Conservation (phyloP, 2,797 vertebrate genomes). For the Coluber constrictor region DNA sequence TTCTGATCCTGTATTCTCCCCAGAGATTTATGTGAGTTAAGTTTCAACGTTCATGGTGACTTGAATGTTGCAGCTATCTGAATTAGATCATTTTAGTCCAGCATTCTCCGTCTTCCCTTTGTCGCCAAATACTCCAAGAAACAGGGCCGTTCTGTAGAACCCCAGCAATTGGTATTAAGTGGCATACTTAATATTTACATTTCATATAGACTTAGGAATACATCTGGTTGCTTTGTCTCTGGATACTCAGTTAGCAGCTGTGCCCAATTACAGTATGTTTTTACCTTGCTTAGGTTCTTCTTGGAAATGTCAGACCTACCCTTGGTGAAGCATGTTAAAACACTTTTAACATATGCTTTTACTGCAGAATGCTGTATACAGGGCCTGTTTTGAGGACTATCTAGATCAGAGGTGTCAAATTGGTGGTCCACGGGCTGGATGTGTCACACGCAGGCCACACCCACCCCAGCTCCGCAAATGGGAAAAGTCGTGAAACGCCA, state of each 20-base stretch:
- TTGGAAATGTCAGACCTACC: not conserved
- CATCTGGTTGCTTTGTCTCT: not conserved
- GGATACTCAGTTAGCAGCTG: not conserved
- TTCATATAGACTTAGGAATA: not conserved
- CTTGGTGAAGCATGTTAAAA: not conserved
- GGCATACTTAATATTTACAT: not conserved
- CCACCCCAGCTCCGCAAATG: not conserved
- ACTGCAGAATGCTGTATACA: not conserved
- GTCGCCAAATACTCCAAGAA: not conserved
- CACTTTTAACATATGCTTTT: not conserved
- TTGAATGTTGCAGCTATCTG: not conserved
- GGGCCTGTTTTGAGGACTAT: not conserved
- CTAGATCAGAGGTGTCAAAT: not conserved
- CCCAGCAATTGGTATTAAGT: not conserved
- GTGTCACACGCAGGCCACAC: no score
- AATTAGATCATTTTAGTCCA: not conserved
- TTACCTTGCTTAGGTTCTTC: not conserved
- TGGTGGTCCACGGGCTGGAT: not conserved
- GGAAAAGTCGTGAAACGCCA: not conserved
- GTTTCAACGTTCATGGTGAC: not conserved
- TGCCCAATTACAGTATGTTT: not conserved
- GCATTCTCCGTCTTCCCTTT: not conserved
- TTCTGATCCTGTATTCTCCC: not conserved
- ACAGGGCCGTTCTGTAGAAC: not conserved
- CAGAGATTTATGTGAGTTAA: not conserved